Evolutionary conservation across 1,140 invertebrate species (phyloP).

Genomic region (Drosophila tropicalis): DNA sequence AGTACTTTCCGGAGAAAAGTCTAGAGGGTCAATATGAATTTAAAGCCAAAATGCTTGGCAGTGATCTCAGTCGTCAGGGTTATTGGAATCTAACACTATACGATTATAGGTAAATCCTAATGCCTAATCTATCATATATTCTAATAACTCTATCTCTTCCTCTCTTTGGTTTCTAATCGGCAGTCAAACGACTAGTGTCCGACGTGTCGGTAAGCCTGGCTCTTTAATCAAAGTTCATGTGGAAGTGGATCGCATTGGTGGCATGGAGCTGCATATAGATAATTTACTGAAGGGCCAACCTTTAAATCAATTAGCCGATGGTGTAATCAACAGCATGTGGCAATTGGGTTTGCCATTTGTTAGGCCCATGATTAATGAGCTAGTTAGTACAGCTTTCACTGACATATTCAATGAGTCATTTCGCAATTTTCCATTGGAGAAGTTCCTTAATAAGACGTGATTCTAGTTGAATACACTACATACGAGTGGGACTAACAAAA

Average conservation of each 20-base stretch:
- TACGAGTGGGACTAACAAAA: not conserved
- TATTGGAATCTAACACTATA: slow-evolving; percentile 90
- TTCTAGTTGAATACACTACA: slow-evolving; percentile 25
- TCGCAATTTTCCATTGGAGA: slow-evolving; percentile 86
- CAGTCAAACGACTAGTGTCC: slow-evolving; percentile 89
- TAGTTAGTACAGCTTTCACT: slow-evolving; percentile 91
- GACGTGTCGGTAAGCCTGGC: slow-evolving; percentile 83
- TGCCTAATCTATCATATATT: too few relatives aligned
- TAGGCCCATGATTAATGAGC: slow-evolving; percentile 89
- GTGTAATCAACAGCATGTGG: slow-evolving; percentile 89
- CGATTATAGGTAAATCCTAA: slow-evolving; percentile 84
- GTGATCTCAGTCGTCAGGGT: slow-evolving; percentile 86
- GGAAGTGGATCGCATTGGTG: slow-evolving; percentile 88
- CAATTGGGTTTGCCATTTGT: slow-evolving; percentile 89
- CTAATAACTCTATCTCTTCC: not conserved
- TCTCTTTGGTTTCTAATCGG: not conserved
- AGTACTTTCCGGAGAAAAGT: slow-evolving; percentile 92
- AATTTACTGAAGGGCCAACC: slow-evolving; percentile 87
- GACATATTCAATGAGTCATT: slow-evolving; percentile 91
- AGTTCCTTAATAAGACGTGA: slow-evolving; percentile 82
- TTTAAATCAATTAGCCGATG: slow-evolving; percentile 85
- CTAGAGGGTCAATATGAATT: slow-evolving; percentile 88
- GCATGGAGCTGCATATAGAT: slow-evolving; percentile 90
- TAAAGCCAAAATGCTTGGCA: slow-evolving; percentile 86
- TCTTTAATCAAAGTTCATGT: slow-evolving; percentile 87